Base-by-base conservation (phyloP, 2,797 vertebrate genomes). In the Pteronotus mesoamericanus region DNA sequence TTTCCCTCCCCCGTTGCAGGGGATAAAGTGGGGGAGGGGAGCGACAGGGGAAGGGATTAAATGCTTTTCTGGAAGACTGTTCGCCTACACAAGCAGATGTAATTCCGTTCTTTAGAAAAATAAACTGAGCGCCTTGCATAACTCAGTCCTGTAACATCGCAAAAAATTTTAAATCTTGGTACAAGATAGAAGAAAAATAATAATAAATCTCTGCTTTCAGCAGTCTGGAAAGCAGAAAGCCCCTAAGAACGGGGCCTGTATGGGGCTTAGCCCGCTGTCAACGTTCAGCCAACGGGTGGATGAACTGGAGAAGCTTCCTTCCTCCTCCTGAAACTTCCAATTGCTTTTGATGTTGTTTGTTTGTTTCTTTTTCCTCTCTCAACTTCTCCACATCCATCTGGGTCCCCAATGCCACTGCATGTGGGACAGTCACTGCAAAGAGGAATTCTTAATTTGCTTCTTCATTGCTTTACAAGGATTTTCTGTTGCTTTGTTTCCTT, bases 361-460 rank as follows among this genome's bases (percentile, higher is more conserved):
- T 95, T 94, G 79, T 59, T 96, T 95, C 66, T 66, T 82, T 64
- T 95, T 94, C 34, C 34, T 32, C 59, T 91, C 79, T 82, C 48
- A 74, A 24, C 3, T 53, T 93, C 77, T 85, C 51, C 51, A 86
- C 18, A 85, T 92, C 59, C 42, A 46, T 95, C 83, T 91, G 82
- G 59, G 51, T 89, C 80, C 71, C 64, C 79, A 91, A 95, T 93
- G 71, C 79, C 80, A 95, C 4, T 34, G 57, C 26, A 26, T 91
- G 66, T 95, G 96, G 72, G 34, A 72, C 9, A 87, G 59, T 93
- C 69, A 77, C 57, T 48, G 37, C 46, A 78, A 96, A 57, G 66
- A 79, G 9, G 77, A 48, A 89, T 95, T 94, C 95, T 78, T 94
- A 83, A 83, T 51, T 92, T 71, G 37, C 39, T 91, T 42, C 64